A percentile compares a stretch with the other conserved stretches of the same genome.
Evolutionary conservation across 2,113 vertebrate species (phyloP).

Genomic region (Brevimyrus niger): DNA sequence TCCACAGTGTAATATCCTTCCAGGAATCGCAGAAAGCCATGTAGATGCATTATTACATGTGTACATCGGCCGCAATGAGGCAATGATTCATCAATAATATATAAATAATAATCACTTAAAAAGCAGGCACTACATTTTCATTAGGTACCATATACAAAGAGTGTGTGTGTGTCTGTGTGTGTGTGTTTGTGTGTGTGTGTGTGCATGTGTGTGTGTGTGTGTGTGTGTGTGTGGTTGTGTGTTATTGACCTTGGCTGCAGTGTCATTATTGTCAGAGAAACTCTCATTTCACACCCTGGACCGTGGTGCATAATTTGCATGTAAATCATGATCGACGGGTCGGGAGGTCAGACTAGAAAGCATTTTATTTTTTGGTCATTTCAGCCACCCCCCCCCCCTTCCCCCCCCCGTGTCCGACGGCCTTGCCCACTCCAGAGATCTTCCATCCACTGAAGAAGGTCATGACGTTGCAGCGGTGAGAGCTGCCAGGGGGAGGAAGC

Average conservation of each 20-base stretch:
- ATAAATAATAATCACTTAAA: neutral
- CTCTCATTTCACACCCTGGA: neutral
- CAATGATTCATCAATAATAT: neutral
- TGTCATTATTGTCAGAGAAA: neutral
- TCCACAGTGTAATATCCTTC: constrained; percentile 17
- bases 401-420: neutral
- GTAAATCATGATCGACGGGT: neutral
- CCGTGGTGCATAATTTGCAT: neutral
- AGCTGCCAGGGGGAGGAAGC: neutral
- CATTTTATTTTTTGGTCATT: neutral
- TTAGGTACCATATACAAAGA: neutral
- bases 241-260: neutral
- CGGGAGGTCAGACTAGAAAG: neutral
- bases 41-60: neutral
- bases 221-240: neutral
- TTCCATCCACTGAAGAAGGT: neutral
- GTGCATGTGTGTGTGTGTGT: neutral
- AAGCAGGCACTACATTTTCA: neutral
- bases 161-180: neutral
- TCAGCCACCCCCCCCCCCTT: neutral
- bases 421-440: neutral
- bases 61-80: neutral
- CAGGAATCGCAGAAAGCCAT: constrained; percentile 21
- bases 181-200: neutral
- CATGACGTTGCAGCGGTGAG: neutral